phyloP scores from a whole-genome alignment of 2,113 vertebrate genomes.

The Eleginops maclovinus region DNA sequence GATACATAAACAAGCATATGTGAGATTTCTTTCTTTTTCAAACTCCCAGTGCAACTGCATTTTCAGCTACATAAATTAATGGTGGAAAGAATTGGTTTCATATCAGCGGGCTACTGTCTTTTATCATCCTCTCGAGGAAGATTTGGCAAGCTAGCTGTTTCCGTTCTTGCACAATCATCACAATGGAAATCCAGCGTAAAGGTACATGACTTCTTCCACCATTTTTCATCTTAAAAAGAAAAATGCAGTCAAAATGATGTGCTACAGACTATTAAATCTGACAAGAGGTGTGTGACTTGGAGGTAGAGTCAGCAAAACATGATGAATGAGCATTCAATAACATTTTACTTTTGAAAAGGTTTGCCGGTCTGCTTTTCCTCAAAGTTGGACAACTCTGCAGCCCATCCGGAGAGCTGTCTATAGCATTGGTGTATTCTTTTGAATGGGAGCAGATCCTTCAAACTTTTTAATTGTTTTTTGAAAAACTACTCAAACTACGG shows the following conservation, averaged over 20 bases:
- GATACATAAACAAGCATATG: slow-evolving; percentile 58
- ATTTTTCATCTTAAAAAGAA: slow-evolving; percentile 41
- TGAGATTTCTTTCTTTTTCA: slow-evolving; percentile 29
- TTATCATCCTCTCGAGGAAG: slow-evolving; percentile 48
- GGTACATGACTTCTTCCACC: slow-evolving; percentile 45
- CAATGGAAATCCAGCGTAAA: slow-evolving; percentile 60
- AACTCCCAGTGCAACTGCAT: slow-evolving; percentile 20
- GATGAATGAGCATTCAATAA: slow-evolving; percentile 60
- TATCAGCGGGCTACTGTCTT: slow-evolving; percentile 55
- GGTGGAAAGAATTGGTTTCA: slow-evolving; percentile 47
- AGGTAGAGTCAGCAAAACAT: slow-evolving; percentile 52
- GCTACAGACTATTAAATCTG: slow-evolving; percentile 53
- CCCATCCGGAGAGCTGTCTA: slow-evolving; percentile 21
- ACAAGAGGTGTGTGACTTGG: slow-evolving; percentile 42
- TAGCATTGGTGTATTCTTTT: slow-evolving; percentile 21
- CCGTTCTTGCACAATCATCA: slow-evolving; percentile 72
- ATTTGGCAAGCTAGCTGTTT: slow-evolving; percentile 65
- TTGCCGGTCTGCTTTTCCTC: slow-evolving; percentile 25
- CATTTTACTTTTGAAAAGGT: slow-evolving; percentile 33
- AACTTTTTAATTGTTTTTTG: background rate
- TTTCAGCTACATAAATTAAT: slow-evolving; percentile 54
- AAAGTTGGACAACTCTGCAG: slow-evolving; percentile 11
- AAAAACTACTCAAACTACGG: background rate
- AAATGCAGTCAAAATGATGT: slow-evolving; percentile 47
- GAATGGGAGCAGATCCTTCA: slow-evolving; percentile 7